Percentiles rank a stretch among this genome's conserved stretches.
These are phyloP conservation scores for Rhinichthys osculus DNA, from an alignment of 2,797 vertebrate genomes.

Conservation along the genomic window DNA sequence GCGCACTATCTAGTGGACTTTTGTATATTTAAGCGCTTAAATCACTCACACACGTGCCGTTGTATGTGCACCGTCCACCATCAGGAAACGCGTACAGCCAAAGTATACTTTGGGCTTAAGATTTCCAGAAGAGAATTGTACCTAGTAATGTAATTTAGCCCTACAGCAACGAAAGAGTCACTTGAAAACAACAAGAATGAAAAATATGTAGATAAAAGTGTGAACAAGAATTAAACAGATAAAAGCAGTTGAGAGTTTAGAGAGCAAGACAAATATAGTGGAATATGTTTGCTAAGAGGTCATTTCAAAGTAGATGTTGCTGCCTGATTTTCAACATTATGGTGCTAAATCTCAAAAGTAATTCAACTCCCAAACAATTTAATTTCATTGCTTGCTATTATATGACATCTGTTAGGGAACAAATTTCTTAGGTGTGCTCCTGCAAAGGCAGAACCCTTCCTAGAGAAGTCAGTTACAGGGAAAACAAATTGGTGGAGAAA, in stretches of 20 bases:
- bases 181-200: conserved; percentile 43
- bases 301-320: conserved; percentile 61
- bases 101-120: not conserved
- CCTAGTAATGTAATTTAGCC: not conserved
- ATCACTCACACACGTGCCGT: not conserved
- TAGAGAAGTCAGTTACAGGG: not conserved
- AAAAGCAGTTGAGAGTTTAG: conserved; percentile 66
- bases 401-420: not conserved
- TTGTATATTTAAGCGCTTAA: not conserved
- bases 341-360: conserved; percentile 2
- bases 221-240: conserved; percentile 70
- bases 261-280: conserved; percentile 8
- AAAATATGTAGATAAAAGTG: conserved; percentile 70
- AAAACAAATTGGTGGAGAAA: not conserved
- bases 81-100: not conserved
- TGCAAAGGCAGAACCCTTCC: not conserved
- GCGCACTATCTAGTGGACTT: not conserved
- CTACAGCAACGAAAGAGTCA: conserved; percentile 51
- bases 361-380: not conserved
- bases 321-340: conserved; percentile 47
- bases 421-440: not conserved
- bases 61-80: not conserved
- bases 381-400: not conserved
- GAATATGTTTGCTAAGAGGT: conserved; percentile 39
- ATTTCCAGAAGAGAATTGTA: not conserved